These are phyloP conservation scores for Tachysurus fulvidraco DNA, from an alignment of 2,113 vertebrate genomes.

Conservation along the genomic window DNA sequence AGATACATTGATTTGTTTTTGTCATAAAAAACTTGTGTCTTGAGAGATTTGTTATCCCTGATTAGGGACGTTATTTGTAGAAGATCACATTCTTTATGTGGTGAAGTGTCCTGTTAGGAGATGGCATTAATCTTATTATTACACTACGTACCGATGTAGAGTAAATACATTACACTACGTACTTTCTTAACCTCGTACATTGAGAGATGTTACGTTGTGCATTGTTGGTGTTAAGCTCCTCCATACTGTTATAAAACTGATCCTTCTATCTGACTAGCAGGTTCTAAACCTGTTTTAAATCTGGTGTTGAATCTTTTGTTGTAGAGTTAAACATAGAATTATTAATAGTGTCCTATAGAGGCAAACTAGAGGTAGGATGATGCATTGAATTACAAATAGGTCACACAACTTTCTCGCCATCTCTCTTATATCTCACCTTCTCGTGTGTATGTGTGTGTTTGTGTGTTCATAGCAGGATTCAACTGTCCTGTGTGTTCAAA, in stretches of 20 bases:
- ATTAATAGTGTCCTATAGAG: background rate
- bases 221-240: background rate
- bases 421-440: background rate
- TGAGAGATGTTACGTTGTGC: background rate
- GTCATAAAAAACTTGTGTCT: too few relatives aligned
- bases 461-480: constrained; percentile 76
- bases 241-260: background rate
- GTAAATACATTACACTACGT: background rate
- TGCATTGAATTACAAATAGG: too few relatives aligned
- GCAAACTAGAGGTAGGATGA: background rate
- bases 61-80: too few relatives aligned
- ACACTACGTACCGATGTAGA: background rate
- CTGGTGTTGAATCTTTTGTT: background rate
- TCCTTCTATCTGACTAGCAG: background rate
- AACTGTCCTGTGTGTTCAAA: constrained; percentile 97
- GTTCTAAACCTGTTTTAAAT: background rate
- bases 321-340: background rate
- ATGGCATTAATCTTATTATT: background rate
- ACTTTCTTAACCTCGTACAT: background rate
- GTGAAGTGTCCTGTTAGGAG: background rate
- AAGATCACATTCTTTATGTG: too few relatives aligned
- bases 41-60: too few relatives aligned
- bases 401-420: background rate
- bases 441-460: background rate
- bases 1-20: too few relatives aligned